Evolutionary conservation across 2,113 vertebrate species (phyloP), one percentile per base, ranked within the genome.

Genomic region (Notiomystis cincta): DNA sequence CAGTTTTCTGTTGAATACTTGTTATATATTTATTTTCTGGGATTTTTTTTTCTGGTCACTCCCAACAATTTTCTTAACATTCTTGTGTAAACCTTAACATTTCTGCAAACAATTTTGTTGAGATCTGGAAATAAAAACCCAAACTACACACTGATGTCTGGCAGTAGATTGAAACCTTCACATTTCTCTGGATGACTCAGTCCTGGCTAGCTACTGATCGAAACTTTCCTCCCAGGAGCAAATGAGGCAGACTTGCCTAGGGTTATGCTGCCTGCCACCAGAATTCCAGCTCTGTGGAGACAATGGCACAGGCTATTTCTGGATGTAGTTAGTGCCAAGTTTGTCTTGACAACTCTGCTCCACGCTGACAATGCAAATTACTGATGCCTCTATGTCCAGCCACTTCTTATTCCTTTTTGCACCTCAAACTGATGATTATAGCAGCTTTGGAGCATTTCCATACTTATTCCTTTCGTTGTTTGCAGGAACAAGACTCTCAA

Each of bases 311-410:
- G 54, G 60, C 25, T 86, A n/a, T 75, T 95, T 91, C 75, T 82
- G 60, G 42, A 71, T 42, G 27, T n/a, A 71, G 17, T 56, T 38
- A 25, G 7, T 56, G 37, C 28, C 76, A 94, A 13, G 12, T 9
- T 79, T 95, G 92, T 80, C 64, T 88, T 62, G 87, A 93, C 67
- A 96, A 42, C 58, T 88, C n/a, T 53, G 19, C 53, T 89, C 31
- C 76, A 76, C 16, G 28, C 17, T 83, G 82, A 82, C 84, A 93
- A 61, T n/a, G 54, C 38, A 86, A 82, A 96, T 93, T 78, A 83
- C 40, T 7, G 9, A 33, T 62, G n/a, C 5, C 28, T 19, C 73
- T 42, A 48, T 31, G 77, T 65, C 33, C 33, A 84, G 20, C 8
- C 33, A 28, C 47, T 90, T 92, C 78, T 51, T 88, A 69, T 89